A percentile compares a stretch with the other conserved stretches of the same genome.
Conservation (phyloP, 2,888 invertebrate species). For the Archips crataeganus region DNA sequence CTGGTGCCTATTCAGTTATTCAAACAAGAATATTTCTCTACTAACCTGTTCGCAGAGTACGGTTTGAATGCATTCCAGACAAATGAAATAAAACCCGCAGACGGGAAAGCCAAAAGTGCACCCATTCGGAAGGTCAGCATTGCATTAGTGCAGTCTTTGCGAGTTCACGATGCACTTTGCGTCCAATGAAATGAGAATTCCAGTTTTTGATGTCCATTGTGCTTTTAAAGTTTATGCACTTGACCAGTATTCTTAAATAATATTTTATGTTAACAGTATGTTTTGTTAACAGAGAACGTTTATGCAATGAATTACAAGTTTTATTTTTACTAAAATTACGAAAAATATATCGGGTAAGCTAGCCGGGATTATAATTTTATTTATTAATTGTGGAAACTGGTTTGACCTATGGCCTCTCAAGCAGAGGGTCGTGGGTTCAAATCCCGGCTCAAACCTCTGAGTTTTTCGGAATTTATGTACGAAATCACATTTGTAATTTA, state of each 20-base stretch:
- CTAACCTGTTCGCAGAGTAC: background rate
- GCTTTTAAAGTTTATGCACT: background rate
- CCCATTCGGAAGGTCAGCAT: conserved; percentile 19
- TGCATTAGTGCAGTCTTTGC: conserved; percentile 27
- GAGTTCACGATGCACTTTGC: conserved; percentile 14
- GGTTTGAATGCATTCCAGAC: conserved; percentile 11
- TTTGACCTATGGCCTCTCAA: too few species aligned
- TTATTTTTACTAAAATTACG: too few species aligned
- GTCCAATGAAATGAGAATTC: conserved; percentile 12
- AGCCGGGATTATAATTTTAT: too few species aligned
- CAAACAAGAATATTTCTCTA: background rate
- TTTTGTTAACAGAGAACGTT: too few species aligned
- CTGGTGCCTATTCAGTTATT: background rate
- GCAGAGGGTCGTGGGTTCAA: too few species aligned
- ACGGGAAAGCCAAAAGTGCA: conserved; percentile 24
- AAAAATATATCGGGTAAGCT: too few species aligned
- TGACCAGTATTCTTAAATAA: background rate
- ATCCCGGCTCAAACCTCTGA: too few species aligned
- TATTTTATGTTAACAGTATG: too few species aligned
- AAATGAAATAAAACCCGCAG: conserved; percentile 21
- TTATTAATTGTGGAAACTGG: too few species aligned
- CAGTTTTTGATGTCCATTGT: background rate
- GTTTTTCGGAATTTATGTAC: too few species aligned
- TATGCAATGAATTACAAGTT: too few species aligned
- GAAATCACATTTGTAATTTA: too few species aligned